Evolutionary conservation across 2,797 vertebrate species (phyloP), one percentile per base, ranked within the genome.

Genomic region (Melanotaenia nigrans): DNA sequence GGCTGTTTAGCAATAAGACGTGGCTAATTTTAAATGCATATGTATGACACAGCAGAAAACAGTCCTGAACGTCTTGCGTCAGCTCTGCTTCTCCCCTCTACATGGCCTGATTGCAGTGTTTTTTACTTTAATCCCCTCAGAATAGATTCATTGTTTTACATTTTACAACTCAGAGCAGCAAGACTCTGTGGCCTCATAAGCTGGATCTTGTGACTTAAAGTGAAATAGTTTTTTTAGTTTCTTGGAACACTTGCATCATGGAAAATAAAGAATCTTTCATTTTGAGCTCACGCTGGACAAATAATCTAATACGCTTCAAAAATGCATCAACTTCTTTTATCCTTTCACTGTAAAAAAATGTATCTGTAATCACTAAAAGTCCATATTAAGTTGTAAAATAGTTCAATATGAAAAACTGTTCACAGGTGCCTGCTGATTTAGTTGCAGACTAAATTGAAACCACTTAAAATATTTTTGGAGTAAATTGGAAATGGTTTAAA

Each of bases 121-220:
- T 79, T 75, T 82, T 74, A 53, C 76, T 86, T 85, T 84, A 75
- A 83, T 85, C 78, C 64, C 36, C n/a, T 78, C 72, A 91, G 84
- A 94, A 94, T 90, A 74, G 74, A 82, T 30, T 78, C 83, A 89
- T 93, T 94, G 93, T 94, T 90, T 74, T 67, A 65, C 6, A 11
- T 80, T 70, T 84, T 85, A 87, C 84, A 79, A 81, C 87, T 85
- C 68, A 83, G 81, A 83, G 78, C 74, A 30, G 57, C 78, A 61
- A 54, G 42, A 63, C 45, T 69, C 60, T 42, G 45, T 38, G 47
- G 79, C 77, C 81, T 79, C 87, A 92, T 92, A 88, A 92, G 89
- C 87, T 66, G 28, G 32, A 87, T 90, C 93, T 92, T 93, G 87
- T 95, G 93, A 94, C 91, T 85, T 69, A 4, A 78, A 79, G 64